Evolutionary conservation across 2,113 vertebrate genomes (phyloP), one percentile per base, ranked within the genome.

Genomic region (Asarcornis scutulata): DNA sequence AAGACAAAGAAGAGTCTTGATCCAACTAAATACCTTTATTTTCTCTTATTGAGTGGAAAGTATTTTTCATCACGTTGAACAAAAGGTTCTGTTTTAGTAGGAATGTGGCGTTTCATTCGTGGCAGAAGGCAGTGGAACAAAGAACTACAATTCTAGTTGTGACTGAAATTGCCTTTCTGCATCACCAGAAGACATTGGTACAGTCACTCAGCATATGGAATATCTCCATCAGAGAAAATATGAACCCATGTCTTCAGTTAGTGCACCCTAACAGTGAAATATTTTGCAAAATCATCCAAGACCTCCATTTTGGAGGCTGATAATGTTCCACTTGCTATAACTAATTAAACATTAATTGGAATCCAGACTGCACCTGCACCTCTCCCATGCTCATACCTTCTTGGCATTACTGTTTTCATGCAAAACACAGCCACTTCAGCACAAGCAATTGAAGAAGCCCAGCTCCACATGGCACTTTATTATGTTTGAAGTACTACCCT

Each of bases 381-480:
- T 52, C 25, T 62, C 53, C 17, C 32, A 52, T 23, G 15, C 26
- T 82, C 8, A 11, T 18, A 9, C 18, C 11, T 14, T 50, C 5
- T 18, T n/a, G 75, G 67, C 38, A 71, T 20, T 5, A 42, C 36
- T 69, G 25, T 42, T 17, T 53, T 55, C 50, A 42, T 5, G 71
- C 17, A 55, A 40, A n/a, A 48, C 17, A 55, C 22, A 68, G 62
- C 23, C 26, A 20, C 25, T 64, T 26, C 62, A 29, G 22, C 17
- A 64, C 26, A 64, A 38, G 22, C 26, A 77, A 55, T 17, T 6
- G 7, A 59, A 85, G 40, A 46, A 77, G 63, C 9, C 18, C 59
- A 77, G 48, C 29, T 72, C 36, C 0, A 0, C 15, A 77, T 25
- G 32, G 63, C 0, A 2, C 18, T n/a, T n/a, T 38, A 58, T 48